These are phyloP conservation scores for Melanotaenia trifasciata DNA, from an alignment of 2,797 vertebrate genomes.

Conservation along the genomic window DNA sequence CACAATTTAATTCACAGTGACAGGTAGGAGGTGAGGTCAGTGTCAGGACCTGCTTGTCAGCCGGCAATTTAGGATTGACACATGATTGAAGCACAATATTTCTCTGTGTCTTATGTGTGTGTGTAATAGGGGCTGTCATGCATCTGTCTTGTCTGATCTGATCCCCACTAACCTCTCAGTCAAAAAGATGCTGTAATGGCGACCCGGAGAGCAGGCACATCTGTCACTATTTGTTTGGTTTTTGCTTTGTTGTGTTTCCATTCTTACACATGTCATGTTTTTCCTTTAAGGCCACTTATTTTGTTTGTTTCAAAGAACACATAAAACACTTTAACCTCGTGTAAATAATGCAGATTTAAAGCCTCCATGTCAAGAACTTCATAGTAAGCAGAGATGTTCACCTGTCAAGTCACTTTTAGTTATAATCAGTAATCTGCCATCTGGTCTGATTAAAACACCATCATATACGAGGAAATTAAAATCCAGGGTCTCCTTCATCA, in stretches of 20 bases:
- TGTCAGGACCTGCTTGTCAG: slow-evolving; percentile 56
- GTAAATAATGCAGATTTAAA: too few species aligned
- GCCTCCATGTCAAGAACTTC: too few species aligned
- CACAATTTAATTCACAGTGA: slow-evolving; percentile 17
- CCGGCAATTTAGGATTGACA: slow-evolving; percentile 62
- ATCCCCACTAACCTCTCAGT: slow-evolving; percentile 71
- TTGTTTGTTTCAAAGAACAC: too few species aligned
- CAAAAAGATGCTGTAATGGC: slow-evolving; percentile 60
- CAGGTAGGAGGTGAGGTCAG: slow-evolving; percentile 57
- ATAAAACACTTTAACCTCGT: too few species aligned
- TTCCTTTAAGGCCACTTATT: neutral
- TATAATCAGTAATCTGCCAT: too few species aligned
- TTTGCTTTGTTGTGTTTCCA: neutral
- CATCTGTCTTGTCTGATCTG: slow-evolving; percentile 61
- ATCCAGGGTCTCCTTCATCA: too few species aligned
- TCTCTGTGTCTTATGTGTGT: slow-evolving; percentile 36
- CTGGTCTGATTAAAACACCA: too few species aligned
- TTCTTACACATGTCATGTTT: slow-evolving; percentile 2
- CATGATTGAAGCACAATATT: slow-evolving; percentile 54
- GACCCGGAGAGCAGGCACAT: slow-evolving; percentile 13
- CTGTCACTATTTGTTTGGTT: slow-evolving; percentile 20
- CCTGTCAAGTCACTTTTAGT: too few species aligned
- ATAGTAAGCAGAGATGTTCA: too few species aligned
- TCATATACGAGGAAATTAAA: too few species aligned
- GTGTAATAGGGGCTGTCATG: slow-evolving; percentile 52